Conservation (phyloP, 2,113 vertebrate genomes). For the Platanista minor region DNA sequence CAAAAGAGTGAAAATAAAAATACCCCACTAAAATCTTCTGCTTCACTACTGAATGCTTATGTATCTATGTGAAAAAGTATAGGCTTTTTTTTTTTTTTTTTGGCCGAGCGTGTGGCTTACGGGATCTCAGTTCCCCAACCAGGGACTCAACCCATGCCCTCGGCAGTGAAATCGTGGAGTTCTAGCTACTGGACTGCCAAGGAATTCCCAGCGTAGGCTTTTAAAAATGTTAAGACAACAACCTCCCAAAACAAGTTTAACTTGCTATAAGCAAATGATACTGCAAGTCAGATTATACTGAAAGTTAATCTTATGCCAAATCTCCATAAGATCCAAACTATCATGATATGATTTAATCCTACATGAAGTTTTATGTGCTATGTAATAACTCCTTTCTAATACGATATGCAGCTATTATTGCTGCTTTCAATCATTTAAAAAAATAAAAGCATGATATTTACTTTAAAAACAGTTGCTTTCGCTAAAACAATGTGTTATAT, state of each 20-base stretch:
- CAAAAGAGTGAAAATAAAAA: conserved; percentile 20
- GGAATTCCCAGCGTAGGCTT: neutral
- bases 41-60: neutral
- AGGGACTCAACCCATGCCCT: too few relatives aligned
- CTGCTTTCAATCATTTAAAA: conserved; percentile 13
- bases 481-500: neutral
- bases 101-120: too few relatives aligned
- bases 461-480: neutral
- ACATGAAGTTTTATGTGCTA: neutral
- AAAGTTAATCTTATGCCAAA: conserved; percentile 35
- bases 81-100: neutral
- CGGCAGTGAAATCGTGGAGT: too few relatives aligned
- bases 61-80: neutral
- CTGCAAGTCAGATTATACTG: neutral
- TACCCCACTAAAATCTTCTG: neutral
- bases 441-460: neutral
- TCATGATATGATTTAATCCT: neutral
- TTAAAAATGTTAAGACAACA: conserved; percentile 6
- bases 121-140: too few relatives aligned
- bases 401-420: neutral
- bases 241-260: neutral
- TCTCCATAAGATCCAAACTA: neutral
- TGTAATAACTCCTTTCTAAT: neutral
- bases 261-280: conserved; percentile 33
- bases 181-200: too few relatives aligned